Evolutionary conservation across 1,140 invertebrate species (phyloP).

Genomic region (Trachymyrmex septentrionalis): DNA sequence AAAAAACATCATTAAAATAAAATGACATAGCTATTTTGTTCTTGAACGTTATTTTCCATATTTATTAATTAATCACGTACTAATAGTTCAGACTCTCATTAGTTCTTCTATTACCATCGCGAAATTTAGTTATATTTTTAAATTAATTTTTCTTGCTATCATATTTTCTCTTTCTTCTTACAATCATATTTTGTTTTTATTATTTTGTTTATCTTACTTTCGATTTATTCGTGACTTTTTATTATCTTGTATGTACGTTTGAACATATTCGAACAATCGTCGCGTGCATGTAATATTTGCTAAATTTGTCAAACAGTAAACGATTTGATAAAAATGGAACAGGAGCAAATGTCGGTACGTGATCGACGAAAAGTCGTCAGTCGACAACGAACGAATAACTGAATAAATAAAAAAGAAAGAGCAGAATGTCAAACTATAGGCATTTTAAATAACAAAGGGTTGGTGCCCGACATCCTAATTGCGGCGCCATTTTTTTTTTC

Average conservation of each 20-base stretch:
- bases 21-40: background rate
- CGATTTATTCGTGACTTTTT: background rate
- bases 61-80: constrained; percentile 3
- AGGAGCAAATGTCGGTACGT: constrained; percentile 27
- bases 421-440: constrained; percentile 44
- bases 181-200: background rate
- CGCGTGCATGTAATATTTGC: constrained; percentile 39
- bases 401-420: constrained; percentile 48
- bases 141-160: background rate
- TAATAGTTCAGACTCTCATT: background rate
- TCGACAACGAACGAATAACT: constrained; percentile 42
- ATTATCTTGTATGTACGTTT: constrained; percentile 7
- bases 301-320: constrained; percentile 45
- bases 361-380: constrained; percentile 40
- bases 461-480: constrained; percentile 65
- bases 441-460: constrained; percentile 68
- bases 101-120: background rate
- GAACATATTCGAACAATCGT: constrained; percentile 1
- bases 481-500: constrained; percentile 71
- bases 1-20: constrained; percentile 3
- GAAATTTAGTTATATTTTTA: constrained; percentile 12
- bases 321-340: constrained; percentile 49
- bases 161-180: too few species aligned
- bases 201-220: background rate
- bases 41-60: background rate